Evolutionary conservation across 2,888 invertebrate species (phyloP).

Genomic region (Caenorhabditis doughertyi): DNA sequence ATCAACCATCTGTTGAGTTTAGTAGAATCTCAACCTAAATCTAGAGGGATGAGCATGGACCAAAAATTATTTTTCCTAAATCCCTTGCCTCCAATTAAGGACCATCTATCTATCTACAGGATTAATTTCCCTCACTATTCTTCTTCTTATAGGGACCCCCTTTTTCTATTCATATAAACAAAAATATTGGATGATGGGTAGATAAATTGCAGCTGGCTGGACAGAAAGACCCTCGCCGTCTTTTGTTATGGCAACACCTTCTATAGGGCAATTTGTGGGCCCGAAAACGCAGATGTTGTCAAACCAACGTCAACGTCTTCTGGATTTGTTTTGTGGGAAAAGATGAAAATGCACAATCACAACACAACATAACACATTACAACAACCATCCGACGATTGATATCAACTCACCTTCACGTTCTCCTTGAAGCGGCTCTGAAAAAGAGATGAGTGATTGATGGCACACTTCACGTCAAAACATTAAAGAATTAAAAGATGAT

Average conservation of each 20-base stretch:
- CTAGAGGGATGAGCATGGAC: not conserved
- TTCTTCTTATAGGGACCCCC: slow-evolving; percentile 3
- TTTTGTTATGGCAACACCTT: slow-evolving; percentile 59
- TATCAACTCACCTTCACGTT: slow-evolving; percentile 57
- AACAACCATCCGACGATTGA: slow-evolving; percentile 6
- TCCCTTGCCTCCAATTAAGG: slow-evolving; percentile 47
- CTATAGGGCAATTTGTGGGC: slow-evolving; percentile 50
- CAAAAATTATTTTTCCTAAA: too few species aligned
- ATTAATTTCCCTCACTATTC: slow-evolving; percentile 47
- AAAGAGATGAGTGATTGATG: slow-evolving; percentile 44
- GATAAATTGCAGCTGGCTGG: slow-evolving; percentile 63
- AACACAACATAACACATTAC: slow-evolving; percentile 30
- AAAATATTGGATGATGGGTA: slow-evolving; percentile 58
- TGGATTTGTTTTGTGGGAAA: slow-evolving; percentile 1
- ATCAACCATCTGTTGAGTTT: slow-evolving; percentile 67
- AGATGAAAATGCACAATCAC: slow-evolving; percentile 28
- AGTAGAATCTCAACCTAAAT: slow-evolving; percentile 8
- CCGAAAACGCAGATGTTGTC: slow-evolving; percentile 52
- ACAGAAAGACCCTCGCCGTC: slow-evolving; percentile 11
- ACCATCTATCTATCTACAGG: slow-evolving; percentile 26
- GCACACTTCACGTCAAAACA: slow-evolving; percentile 49
- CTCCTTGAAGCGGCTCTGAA: slow-evolving; percentile 58
- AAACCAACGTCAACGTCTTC: slow-evolving; percentile 3
- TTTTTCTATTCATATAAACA: slow-evolving; percentile 38
- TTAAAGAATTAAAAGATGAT: slow-evolving; percentile 18